Conservation (phyloP, 2,797 vertebrate species). For the Chelon auratus region DNA sequence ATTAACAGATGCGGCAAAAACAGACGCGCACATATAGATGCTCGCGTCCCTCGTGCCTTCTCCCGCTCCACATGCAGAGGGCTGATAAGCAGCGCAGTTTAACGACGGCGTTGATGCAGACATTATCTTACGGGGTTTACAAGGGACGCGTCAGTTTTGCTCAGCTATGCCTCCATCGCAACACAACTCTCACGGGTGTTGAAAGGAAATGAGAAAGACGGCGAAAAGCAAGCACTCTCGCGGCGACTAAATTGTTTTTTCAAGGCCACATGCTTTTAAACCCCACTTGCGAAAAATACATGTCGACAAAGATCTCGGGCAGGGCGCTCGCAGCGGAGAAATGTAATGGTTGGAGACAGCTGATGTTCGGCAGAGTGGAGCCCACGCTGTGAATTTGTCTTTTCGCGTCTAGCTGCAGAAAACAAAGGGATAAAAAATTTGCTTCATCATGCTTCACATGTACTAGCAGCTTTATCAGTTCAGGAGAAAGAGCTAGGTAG, state of each 20-base stretch:
- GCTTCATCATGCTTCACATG: background rate
- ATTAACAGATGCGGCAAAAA: conserved; percentile 31
- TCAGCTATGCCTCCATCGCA: conserved; percentile 39
- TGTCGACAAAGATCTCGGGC: conserved; percentile 8
- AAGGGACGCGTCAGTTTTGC: conserved; percentile 39
- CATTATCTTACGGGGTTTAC: conserved; percentile 28
- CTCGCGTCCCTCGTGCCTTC: background rate
- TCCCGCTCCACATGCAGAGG: conserved; percentile 34
- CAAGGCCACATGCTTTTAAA: conserved; percentile 23
- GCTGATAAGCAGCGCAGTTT: conserved; percentile 51
- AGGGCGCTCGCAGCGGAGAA: background rate
- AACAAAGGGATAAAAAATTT: conserved; percentile 7
- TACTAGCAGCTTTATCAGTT: background rate
- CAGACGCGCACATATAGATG: conserved; percentile 32
- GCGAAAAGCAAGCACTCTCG: conserved; percentile 3
- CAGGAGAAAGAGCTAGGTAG: background rate
- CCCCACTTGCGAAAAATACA: conserved; percentile 22
- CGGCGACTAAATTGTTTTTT: background rate
- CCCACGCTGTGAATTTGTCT: background rate
- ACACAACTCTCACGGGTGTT: conserved; percentile 18
- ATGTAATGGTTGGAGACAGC: background rate
- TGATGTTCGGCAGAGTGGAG: background rate
- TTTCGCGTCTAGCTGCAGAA: conserved; percentile 1
- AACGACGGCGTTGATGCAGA: conserved; percentile 29
- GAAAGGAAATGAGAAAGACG: conserved; percentile 15